phyloP scores from a whole-genome alignment of 2,888 invertebrate genomes.

The Ptilodon capucinus region DNA sequence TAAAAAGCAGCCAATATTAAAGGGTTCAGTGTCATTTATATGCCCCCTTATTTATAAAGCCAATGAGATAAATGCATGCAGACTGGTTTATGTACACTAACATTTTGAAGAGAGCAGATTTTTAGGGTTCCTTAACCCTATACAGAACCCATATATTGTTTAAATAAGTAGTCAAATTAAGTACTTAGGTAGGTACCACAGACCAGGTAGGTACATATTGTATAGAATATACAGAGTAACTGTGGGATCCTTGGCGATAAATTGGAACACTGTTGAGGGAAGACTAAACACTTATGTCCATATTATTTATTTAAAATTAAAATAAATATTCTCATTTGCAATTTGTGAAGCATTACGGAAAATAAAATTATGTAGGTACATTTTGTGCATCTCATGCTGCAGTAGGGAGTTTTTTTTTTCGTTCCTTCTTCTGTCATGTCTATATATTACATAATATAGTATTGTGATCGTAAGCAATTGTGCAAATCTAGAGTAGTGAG shows the following conservation, averaged over 20 bases:
- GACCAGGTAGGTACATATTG: too few relatives aligned
- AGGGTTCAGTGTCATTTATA: slow-evolving; percentile 58
- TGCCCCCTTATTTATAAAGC: slow-evolving; percentile 68
- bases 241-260: slow-evolving; percentile 26
- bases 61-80: slow-evolving; percentile 70
- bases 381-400: slow-evolving; percentile 33
- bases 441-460: too few relatives aligned
- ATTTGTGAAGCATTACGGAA: slow-evolving; percentile 36
- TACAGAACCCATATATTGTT: too few relatives aligned
- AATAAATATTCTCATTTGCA: slow-evolving; percentile 35
- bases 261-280: slow-evolving; percentile 55
- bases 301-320: slow-evolving; percentile 33
- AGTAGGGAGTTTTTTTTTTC: too few relatives aligned
- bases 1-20: slow-evolving; percentile 68
- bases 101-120: slow-evolving; percentile 62
- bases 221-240: slow-evolving; percentile 28
- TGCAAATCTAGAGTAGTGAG: too few relatives aligned
- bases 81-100: slow-evolving; percentile 69
- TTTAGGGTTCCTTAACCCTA: too few relatives aligned
- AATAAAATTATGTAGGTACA: slow-evolving; percentile 21
- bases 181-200: slow-evolving; percentile 14
- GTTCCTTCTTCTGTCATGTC: too few relatives aligned
- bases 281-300: slow-evolving; percentile 43
- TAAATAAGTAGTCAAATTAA: slow-evolving; percentile 34
- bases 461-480: too few relatives aligned